Evolutionary conservation across 2,797 vertebrate genomes (phyloP).

Genomic region (Falco columbarius): DNA sequence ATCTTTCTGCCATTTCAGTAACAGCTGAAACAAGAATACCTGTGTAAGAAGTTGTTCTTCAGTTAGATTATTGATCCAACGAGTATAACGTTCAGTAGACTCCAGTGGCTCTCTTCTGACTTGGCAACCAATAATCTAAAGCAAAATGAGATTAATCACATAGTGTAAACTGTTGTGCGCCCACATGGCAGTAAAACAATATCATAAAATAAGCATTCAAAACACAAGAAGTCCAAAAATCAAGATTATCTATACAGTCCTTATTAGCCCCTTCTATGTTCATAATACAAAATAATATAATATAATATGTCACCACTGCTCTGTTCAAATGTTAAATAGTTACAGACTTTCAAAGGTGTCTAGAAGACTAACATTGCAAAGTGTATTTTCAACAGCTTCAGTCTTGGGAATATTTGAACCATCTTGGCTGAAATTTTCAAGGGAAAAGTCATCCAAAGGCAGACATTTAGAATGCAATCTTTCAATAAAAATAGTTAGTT

Average conservation of each 20-base stretch:
- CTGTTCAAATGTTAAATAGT: not conserved
- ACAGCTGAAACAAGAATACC: slow-evolving; percentile 73
- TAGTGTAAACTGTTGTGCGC: not conserved
- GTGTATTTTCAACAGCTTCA: not conserved
- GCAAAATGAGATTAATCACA: not conserved
- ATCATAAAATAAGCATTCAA: not conserved
- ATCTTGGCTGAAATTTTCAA: not conserved
- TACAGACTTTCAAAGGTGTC: not conserved
- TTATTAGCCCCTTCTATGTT: not conserved
- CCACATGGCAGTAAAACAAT: not conserved
- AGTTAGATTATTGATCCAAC: slow-evolving; percentile 90
- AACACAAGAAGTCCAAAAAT: not conserved
- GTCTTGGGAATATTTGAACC: not conserved
- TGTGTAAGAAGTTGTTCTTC: slow-evolving; percentile 89
- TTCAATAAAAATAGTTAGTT: not conserved
- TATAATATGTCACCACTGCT: not conserved
- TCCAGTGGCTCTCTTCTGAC: slow-evolving; percentile 85
- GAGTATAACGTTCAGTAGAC: slow-evolving; percentile 91
- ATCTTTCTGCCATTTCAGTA: not conserved
- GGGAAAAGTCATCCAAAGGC: not conserved
- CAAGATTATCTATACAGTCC: not conserved
- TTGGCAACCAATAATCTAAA: slow-evolving; percentile 89
- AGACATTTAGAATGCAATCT: not conserved
- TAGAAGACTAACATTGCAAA: not conserved
- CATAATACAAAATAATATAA: not conserved